Evolutionary conservation across 2,888 invertebrate genomes (phyloP), one percentile per base, ranked within the genome.

Genomic region (Drosophila atripex): DNA sequence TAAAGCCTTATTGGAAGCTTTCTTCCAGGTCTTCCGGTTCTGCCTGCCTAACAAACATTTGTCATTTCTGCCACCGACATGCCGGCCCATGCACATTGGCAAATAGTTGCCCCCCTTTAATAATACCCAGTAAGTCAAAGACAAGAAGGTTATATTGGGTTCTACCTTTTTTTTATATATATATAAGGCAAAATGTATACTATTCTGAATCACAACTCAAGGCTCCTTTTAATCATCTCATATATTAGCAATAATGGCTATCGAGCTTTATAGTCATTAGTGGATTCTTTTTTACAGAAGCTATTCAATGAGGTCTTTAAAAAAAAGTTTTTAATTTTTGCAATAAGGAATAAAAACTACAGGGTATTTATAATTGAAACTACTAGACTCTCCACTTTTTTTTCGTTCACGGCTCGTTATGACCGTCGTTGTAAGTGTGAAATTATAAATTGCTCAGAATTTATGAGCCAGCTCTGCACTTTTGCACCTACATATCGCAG

Each of bases 391-490:
- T 71, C 69, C 35, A 18, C 3, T 49, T 52, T 39, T 39, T 46
- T 53, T 70, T 41, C 50, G 14, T 25, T n/a, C 18, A 11, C 12
- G 14, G 66, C 78, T 80, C 78, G 78, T 77, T 77, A 75, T 73
- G 70, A 61, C 52, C 45, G 30, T 51, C 18, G 50, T 51, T 35
- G 76, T 70, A 86, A 84, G 84, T 84, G 86, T 77, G 84, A 84
- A 86, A 84, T 86, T 84, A 84, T 86, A 84, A 84, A 86, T 86
- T 86, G 86, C 49, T 12, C 51, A 51, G 53, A 80, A 84, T 84
- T 84, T 86, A 84, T 84, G 84, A 64, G 75, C 73, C 78, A 69
- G 74, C 75, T 77, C 73, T 60, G 63, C 64, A 64, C 50, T 54
- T 70, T 73, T 75, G 57, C 66, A 35, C 14, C 35, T 35, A 35